Percentiles rank a stretch among this genome's conserved stretches.
Conservation (phyloP, 2,113 vertebrate genomes). For the Petrocephalus microphthalmus region DNA sequence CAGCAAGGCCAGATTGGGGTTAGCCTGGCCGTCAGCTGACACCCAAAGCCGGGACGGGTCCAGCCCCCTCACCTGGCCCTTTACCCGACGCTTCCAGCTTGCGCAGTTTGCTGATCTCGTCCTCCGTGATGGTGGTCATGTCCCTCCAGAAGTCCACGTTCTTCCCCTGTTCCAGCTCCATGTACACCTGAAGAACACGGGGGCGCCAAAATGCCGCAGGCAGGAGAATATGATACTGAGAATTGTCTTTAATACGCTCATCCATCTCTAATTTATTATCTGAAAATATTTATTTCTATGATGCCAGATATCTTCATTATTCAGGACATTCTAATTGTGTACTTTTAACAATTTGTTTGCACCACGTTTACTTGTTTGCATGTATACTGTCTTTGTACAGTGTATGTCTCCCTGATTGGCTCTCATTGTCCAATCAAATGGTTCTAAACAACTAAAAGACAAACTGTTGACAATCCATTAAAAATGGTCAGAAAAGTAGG, state of each 20-base stretch:
- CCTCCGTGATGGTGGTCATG: slow-evolving; percentile 95
- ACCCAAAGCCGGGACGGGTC: neutral
- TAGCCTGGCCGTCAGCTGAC: neutral
- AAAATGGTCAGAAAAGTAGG: neutral
- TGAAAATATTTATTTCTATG: neutral
- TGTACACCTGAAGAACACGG: slow-evolving; percentile 74
- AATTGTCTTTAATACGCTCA: neutral
- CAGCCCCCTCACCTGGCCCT: slow-evolving; percentile 87
- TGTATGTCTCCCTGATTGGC: neutral
- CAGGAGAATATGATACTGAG: neutral
- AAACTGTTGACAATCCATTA: neutral
- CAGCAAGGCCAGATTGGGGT: neutral
- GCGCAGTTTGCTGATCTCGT: slow-evolving; percentile 89
- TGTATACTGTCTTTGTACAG: no score
- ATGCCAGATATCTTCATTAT: neutral
- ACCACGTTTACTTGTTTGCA: neutral
- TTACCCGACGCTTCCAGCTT: slow-evolving; percentile 89
- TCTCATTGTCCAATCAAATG: neutral
- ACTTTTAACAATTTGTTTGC: neutral
- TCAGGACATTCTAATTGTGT: neutral
- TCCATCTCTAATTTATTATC: neutral
- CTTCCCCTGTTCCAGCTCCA: slow-evolving; percentile 96
- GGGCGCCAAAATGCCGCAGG: slow-evolving; percentile 17
- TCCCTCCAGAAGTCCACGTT: slow-evolving; percentile 97
- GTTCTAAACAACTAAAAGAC: neutral